Evolutionary conservation across 2,888 invertebrate genomes (phyloP).

Genomic region (Dynastes grantii): DNA sequence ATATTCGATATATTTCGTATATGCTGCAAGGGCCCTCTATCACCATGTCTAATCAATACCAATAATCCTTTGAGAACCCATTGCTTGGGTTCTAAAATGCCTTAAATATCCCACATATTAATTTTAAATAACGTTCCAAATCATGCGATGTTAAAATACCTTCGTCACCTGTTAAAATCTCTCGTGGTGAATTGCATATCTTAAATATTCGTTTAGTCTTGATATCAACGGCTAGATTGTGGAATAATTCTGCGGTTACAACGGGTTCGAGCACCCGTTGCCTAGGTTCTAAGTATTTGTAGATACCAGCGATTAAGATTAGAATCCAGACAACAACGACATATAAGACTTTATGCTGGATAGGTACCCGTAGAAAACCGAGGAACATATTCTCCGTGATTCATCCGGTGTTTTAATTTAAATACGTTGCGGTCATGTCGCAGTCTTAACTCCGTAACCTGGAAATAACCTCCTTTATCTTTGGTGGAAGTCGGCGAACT

Average conservation of each 20-base stretch:
- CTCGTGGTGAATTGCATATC: conserved; percentile 83
- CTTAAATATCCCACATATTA: conserved; percentile 58
- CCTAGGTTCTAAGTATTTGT: conserved; percentile 77
- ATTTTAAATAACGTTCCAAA: not conserved
- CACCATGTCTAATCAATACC: conserved; percentile 89
- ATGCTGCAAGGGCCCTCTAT: conserved; percentile 89
- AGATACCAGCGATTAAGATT: conserved; percentile 85
- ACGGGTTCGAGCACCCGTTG: conserved; percentile 62
- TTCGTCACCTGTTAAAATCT: conserved; percentile 81
- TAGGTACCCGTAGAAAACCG: conserved; percentile 75
- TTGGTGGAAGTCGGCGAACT: conserved; percentile 16
- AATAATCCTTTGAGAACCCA: conserved; percentile 82
- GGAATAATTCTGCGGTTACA: conserved; percentile 63
- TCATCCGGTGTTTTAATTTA: conserved; percentile 16
- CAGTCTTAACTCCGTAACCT: conserved; percentile 17
- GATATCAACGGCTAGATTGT: conserved; percentile 74
- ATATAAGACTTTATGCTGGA: conserved; percentile 85
- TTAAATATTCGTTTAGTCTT: conserved; percentile 79
- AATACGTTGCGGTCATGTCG: conserved; percentile 9
- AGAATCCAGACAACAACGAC: conserved; percentile 87
- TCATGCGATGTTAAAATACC: conserved; percentile 71
- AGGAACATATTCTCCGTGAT: conserved; percentile 66
- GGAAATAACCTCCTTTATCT: conserved; percentile 47
- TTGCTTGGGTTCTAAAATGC: conserved; percentile 70
- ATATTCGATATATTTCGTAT: conserved; percentile 84